A percentile compares a stretch with the other conserved stretches of the same genome.
These are phyloP conservation scores for Dicrostonyx torquatus DNA, from an alignment of 2,797 vertebrate genomes.

Conservation along the genomic window DNA sequence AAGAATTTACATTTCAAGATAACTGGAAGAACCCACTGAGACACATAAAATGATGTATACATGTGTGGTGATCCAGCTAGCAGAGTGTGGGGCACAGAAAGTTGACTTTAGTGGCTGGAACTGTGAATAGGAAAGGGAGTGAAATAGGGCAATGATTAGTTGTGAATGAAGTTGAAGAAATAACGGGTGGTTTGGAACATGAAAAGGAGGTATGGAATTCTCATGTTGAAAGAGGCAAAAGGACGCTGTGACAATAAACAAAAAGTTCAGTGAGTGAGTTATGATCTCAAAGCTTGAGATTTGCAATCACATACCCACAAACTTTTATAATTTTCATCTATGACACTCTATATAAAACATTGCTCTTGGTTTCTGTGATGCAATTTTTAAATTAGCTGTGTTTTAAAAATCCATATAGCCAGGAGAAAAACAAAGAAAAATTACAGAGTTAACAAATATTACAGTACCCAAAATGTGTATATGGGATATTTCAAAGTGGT, in stretches of 20 bases:
- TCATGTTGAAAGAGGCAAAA: not conserved
- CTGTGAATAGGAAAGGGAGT: not conserved
- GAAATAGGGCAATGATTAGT: not conserved
- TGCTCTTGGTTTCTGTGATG: not conserved
- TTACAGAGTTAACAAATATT: not conserved
- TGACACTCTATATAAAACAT: too few species aligned
- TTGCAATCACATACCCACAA: not conserved
- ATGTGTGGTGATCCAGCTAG: not conserved
- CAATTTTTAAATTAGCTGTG: not conserved
- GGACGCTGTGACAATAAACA: not conserved
- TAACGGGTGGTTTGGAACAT: not conserved
- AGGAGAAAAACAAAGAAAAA: constrained; percentile 26
- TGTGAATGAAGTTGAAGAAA: not conserved
- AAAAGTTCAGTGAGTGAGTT: not conserved
- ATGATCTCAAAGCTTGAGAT: not conserved
- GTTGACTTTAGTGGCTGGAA: not conserved
- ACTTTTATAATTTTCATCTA: not conserved
- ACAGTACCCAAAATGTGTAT: constrained; percentile 31
- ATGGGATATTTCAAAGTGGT: constrained; percentile 34
- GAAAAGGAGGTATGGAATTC: not conserved
- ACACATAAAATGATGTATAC: not conserved
- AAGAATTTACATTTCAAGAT: not conserved
- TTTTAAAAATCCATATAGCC: not conserved
- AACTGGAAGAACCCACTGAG: not conserved
- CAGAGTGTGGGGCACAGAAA: not conserved